These are phyloP conservation scores for Cherax destructor DNA, from an alignment of 1,140 invertebrate species.

Conservation along the genomic window DNA sequence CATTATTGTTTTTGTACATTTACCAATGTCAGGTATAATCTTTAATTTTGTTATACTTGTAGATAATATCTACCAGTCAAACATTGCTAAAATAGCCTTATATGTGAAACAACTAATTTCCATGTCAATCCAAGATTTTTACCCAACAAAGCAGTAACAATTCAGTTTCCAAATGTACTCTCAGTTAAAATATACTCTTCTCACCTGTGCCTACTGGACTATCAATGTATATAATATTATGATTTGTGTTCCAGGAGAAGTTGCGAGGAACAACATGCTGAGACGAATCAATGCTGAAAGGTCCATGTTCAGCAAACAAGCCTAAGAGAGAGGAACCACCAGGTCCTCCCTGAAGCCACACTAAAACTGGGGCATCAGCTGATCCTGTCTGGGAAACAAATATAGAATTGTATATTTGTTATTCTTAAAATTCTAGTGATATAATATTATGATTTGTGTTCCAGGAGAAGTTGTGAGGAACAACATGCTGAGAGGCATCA, in stretches of 20 bases:
- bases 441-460: conserved; percentile 82
- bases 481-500: conserved; percentile 79
- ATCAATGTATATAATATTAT: conserved; percentile 88
- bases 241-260: conserved; percentile 83
- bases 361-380: conserved; percentile 82
- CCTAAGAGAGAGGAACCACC: conserved; percentile 87
- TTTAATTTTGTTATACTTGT: too few relatives aligned
- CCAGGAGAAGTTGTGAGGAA: conserved; percentile 84
- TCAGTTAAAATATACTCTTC: background rate
- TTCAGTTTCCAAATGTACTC: too few relatives aligned
- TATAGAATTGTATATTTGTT: too few relatives aligned
- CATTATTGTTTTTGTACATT: too few relatives aligned
- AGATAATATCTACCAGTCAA: too few relatives aligned
- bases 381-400: conserved; percentile 72
- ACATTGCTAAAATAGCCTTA: too few relatives aligned
- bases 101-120: too few relatives aligned
- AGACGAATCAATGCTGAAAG: conserved; percentile 81
- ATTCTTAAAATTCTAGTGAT: too few relatives aligned
- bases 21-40: too few relatives aligned
- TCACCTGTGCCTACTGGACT: conserved; percentile 87
- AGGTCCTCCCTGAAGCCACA: conserved; percentile 92
- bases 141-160: too few relatives aligned
- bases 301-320: conserved; percentile 89
- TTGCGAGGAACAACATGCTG: conserved; percentile 80
- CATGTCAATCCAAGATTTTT: too few relatives aligned